Evolutionary conservation across 2,797 vertebrate genomes (phyloP).

Genomic region (Synanceia verrucosa): DNA sequence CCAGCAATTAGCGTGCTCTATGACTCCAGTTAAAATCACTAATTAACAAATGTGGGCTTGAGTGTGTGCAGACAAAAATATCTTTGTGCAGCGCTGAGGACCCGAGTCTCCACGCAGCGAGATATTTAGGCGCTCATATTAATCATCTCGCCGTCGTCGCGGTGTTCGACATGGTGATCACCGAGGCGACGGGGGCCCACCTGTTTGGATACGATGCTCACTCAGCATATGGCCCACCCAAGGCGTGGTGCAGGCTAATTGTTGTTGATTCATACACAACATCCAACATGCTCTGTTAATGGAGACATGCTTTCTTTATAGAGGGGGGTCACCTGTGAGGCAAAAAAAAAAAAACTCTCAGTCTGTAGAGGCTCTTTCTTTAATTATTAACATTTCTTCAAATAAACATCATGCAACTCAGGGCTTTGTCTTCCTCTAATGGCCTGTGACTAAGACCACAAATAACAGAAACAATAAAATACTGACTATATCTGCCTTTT

Average conservation of each 20-base stretch:
- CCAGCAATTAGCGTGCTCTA: constrained; percentile 71
- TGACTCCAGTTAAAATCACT: constrained; percentile 67
- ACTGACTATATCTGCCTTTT: too few species aligned
- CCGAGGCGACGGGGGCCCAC: constrained; percentile 54
- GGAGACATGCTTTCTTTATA: constrained; percentile 39
- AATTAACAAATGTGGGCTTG: constrained; percentile 58
- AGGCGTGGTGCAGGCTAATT: constrained; percentile 63
- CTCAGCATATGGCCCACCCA: constrained; percentile 71
- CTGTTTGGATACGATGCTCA: constrained; percentile 61
- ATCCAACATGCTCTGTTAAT: constrained; percentile 47
- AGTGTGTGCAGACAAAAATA: constrained; percentile 22
- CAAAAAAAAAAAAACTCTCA: constrained; percentile 1
- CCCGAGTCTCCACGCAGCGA: constrained; percentile 6
- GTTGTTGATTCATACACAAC: constrained; percentile 69
- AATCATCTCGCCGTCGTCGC: constrained; percentile 48
- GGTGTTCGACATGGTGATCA: constrained; percentile 26
- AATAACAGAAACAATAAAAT: neutral
- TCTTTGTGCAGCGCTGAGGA: neutral
- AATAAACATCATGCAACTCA: neutral
- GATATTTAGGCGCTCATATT: constrained; percentile 50
- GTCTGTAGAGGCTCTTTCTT: neutral
- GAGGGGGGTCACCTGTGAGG: constrained; percentile 22
- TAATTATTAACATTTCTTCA: constrained; percentile 6
- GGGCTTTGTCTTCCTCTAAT: neutral
- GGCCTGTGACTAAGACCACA: neutral